phyloP scores from a whole-genome alignment of 2,888 invertebrate genomes.

The Lymantria dispar region DNA sequence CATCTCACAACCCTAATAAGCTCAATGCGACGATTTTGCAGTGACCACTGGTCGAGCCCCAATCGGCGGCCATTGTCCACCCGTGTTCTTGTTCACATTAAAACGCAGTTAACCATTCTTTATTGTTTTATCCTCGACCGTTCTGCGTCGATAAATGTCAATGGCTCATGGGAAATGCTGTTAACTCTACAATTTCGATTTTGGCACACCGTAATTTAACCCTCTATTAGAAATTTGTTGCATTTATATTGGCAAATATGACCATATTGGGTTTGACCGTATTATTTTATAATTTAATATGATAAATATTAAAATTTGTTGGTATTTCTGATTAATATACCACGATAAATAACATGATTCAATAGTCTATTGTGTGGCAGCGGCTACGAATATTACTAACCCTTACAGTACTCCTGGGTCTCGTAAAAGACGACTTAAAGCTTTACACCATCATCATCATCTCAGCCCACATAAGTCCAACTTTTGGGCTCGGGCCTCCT shows the following conservation, averaged over 20 bases:
- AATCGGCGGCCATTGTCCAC: conserved; percentile 72
- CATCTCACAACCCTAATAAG: conserved; percentile 10
- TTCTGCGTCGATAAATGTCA: conserved; percentile 72
- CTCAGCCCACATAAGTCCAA: too few relatives aligned
- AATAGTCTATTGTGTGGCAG: too few relatives aligned
- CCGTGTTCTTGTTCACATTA: conserved; percentile 79
- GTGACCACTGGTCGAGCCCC: conserved; percentile 71
- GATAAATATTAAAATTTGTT: too few relatives aligned
- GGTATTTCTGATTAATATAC: too few relatives aligned
- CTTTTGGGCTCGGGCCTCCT: too few relatives aligned
- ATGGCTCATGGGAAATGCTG: conserved; percentile 71
- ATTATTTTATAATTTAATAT: conserved; percentile 48
- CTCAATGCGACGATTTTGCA: conserved; percentile 55
- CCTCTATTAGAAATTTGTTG: conserved; percentile 67
- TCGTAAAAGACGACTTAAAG: too few relatives aligned
- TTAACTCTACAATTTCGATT: conserved; percentile 55
- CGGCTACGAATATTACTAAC: too few relatives aligned
- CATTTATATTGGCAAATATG: conserved; percentile 56
- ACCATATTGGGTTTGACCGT: conserved; percentile 25
- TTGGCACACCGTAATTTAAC: conserved; percentile 60
- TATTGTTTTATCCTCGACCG: conserved; percentile 77
- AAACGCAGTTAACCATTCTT: conserved; percentile 81
- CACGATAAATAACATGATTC: too few relatives aligned
- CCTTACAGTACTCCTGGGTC: too few relatives aligned
- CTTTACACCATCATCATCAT: too few relatives aligned